Evolutionary conservation across 2,888 invertebrate genomes (phyloP).

Genomic region (Timema cristinae): DNA sequence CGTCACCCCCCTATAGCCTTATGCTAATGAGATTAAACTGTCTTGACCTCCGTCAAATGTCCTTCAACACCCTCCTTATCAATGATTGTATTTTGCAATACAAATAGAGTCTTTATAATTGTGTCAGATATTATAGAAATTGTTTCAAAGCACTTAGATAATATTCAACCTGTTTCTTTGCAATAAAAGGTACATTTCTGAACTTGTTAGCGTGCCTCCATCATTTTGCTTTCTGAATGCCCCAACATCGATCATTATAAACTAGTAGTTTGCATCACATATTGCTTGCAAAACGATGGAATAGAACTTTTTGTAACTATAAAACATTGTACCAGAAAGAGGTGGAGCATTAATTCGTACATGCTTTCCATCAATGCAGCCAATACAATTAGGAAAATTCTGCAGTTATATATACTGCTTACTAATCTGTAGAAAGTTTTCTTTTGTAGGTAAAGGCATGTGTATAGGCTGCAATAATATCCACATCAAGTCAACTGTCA

Average conservation of each 20-base stretch:
- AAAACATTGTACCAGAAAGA: slow-evolving; percentile 13
- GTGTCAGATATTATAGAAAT: slow-evolving; percentile 18
- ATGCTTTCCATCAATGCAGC: slow-evolving; percentile 8
- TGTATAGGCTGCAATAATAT: not conserved
- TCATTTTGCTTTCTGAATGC: slow-evolving; percentile 37
- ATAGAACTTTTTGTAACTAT: slow-evolving; percentile 1
- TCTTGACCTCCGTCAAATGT: not conserved
- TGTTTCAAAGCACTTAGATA: slow-evolving; percentile 22
- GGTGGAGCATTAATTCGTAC: slow-evolving; percentile 12
- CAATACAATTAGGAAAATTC: slow-evolving; percentile 6
- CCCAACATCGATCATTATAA: slow-evolving; percentile 31
- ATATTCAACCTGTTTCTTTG: slow-evolving; percentile 22
- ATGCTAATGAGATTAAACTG: too few species aligned
- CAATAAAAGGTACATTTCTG: slow-evolving; percentile 30
- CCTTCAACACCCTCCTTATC: slow-evolving; percentile 19
- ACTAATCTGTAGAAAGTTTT: not conserved
- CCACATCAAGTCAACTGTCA: not conserved
- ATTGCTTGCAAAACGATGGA: slow-evolving; percentile 22
- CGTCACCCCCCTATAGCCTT: too few species aligned
- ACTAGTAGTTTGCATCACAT: slow-evolving; percentile 24
- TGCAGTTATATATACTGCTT: not conserved
- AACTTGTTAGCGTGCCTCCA: slow-evolving; percentile 35
- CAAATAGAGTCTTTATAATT: slow-evolving; percentile 21
- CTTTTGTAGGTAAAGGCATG: not conserved
- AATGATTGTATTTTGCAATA: slow-evolving; percentile 25